phyloP scores from a whole-genome alignment of 2,888 invertebrate species.

The Cosmorhoe ocellata region DNA sequence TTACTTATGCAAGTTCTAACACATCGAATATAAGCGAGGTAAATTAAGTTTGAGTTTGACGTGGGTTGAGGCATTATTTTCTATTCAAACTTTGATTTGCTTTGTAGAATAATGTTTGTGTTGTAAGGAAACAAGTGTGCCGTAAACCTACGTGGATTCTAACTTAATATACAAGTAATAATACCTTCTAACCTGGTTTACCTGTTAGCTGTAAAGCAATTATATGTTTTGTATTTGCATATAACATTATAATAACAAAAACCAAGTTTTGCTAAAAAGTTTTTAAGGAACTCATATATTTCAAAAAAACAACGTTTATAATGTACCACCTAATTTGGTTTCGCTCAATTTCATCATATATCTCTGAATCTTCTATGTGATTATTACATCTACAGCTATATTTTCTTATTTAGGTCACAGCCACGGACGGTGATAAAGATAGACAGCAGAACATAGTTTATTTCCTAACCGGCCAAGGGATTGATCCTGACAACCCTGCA shows the following conservation, averaged over 20 bases:
- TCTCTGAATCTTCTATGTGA: background rate
- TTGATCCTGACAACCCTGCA: slow-evolving; percentile 96
- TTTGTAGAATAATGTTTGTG: slow-evolving; percentile 38
- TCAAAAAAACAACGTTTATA: too few species aligned
- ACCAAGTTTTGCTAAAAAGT: too few species aligned
- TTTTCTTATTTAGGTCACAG: slow-evolving; percentile 88
- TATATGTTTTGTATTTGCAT: too few species aligned
- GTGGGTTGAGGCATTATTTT: slow-evolving; percentile 22
- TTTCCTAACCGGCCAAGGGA: slow-evolving; percentile 97
- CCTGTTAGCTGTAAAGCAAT: slow-evolving; percentile 25
- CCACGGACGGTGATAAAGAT: slow-evolving; percentile 97
- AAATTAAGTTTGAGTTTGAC: slow-evolving; percentile 29
- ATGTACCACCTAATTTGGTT: too few species aligned
- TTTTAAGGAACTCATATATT: too few species aligned
- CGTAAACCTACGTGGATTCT: slow-evolving; percentile 29
- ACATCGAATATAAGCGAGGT: slow-evolving; percentile 19
- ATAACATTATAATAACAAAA: too few species aligned
- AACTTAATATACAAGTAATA: slow-evolving; percentile 17
- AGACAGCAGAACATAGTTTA: slow-evolving; percentile 97
- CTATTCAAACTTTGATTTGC: slow-evolving; percentile 34
- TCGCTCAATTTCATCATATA: too few species aligned
- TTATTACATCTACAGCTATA: slow-evolving; percentile 6
- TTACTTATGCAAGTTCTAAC: background rate
- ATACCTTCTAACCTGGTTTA: slow-evolving; percentile 17
- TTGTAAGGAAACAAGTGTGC: slow-evolving; percentile 38